Conservation (phyloP, 2,888 invertebrate genomes). For the Drosophila mulleri region DNA sequence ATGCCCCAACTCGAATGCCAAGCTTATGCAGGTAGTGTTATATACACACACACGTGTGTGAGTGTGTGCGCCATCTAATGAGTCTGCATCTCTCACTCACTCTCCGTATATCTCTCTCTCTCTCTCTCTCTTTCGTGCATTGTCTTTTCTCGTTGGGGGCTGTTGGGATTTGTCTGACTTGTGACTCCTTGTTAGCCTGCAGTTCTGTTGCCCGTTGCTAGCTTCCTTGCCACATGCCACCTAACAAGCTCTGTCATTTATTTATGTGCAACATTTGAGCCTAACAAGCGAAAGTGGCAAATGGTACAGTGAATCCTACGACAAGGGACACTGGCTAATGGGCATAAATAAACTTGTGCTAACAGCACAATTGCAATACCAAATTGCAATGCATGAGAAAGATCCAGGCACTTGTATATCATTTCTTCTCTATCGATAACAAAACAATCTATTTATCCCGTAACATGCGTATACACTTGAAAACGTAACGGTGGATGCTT, state of each 20-base stretch:
- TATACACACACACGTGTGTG: neutral
- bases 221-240: constrained; percentile 28
- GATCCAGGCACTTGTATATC: neutral
- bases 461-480: constrained; percentile 52
- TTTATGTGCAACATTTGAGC: constrained; percentile 72
- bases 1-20: constrained; percentile 16
- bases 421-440: constrained; percentile 11
- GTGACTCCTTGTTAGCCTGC: constrained; percentile 67
- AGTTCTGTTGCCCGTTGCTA: constrained; percentile 28
- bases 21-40: neutral
- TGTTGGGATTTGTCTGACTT: constrained; percentile 47
- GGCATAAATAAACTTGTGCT: constrained; percentile 54
- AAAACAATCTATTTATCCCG: constrained; percentile 54
- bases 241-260: constrained; percentile 73
- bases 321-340: constrained; percentile 22
- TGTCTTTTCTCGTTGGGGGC: neutral
- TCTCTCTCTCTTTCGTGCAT: neutral
- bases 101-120: neutral
- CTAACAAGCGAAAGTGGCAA: constrained; percentile 74
- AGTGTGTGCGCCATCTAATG: constrained; percentile 48
- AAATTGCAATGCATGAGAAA: constrained; percentile 32
- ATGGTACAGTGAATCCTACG: constrained; percentile 20
- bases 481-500: constrained; percentile 36
- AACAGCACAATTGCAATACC: constrained; percentile 56
- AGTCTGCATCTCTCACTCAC: constrained; percentile 39